Base-by-base conservation (phyloP, 2,888 invertebrate genomes). In the Alviniconcha strummeri region DNA sequence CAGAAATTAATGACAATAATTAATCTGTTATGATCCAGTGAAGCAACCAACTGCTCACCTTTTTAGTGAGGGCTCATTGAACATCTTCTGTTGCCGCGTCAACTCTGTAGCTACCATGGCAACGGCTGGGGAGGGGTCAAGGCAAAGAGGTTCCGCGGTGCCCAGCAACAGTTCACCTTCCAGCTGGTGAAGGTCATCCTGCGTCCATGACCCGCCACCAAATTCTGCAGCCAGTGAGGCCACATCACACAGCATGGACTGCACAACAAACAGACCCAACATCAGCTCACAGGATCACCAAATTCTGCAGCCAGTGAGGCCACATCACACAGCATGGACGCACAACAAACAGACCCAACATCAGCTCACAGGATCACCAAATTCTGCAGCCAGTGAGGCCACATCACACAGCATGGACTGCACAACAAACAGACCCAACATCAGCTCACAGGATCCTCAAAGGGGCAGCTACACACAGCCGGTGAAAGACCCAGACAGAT, bases 131-230 rank as follows among this genome's bases (percentile, higher is more conserved):
- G 97, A 96, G 5, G 98, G 97, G 94, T 98, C 98, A 81, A 98
- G 95, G 93, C 98, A 98, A 67, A 98, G 94, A 7, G 97, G 97
- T 17, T 97, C 97, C 86, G 97, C 96, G 6, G 97, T 97, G 17
- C 97, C 97, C 91, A 97, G 95, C 71, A 98, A 96, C 85, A 98
- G 94, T 89, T 97, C 96, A 86, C 97, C 97, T 93, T 98, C 98
- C 84, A 97, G 94, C 80, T 96, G 95, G 83, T 96, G 95, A 85
- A 96, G 95, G 91, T 97, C 97, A 87, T 97, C 97, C 55, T 95
- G 95, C 57, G 96, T 96, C 96, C 96, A 96, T 67, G 94, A 91
- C 77, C 91, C 90, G 88, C 94, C 91, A 92, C 94, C 94, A 36
- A 36, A 36, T 36, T 36, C 36, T 86, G 88, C 91, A 11, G 95